These are phyloP conservation scores for Chrysomela aeneicollis DNA, from an alignment of 2,888 invertebrate species.

Conservation along the genomic window DNA sequence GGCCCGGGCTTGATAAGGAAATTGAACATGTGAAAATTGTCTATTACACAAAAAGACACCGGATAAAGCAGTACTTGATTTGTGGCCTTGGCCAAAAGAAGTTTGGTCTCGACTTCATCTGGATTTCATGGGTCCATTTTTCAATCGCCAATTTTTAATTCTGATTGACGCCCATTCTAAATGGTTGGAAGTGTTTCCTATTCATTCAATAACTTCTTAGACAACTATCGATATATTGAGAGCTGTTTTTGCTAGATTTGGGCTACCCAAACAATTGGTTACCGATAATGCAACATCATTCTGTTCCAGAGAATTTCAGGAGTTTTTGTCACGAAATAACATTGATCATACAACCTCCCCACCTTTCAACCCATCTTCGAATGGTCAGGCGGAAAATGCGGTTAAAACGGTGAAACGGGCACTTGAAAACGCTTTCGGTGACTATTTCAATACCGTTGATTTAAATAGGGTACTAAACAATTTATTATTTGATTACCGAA, in stretches of 20 bases:
- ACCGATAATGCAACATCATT: constrained; percentile 40
- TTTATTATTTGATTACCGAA: too few relatives aligned
- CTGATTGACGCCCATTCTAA: constrained; percentile 40
- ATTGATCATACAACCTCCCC: constrained; percentile 42
- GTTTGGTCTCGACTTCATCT: too few relatives aligned
- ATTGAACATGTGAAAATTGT: constrained; percentile 39
- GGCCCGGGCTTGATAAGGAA: too few relatives aligned
- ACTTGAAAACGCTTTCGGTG: too few relatives aligned
- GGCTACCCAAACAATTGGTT: constrained; percentile 37
- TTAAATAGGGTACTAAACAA: too few relatives aligned
- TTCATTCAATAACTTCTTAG: too few relatives aligned
- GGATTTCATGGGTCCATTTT: constrained; percentile 39
- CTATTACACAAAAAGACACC: too few relatives aligned
- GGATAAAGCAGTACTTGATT: constrained; percentile 24
- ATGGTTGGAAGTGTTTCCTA: constrained; percentile 40
- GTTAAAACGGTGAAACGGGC: too few relatives aligned
- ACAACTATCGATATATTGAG: too few relatives aligned
- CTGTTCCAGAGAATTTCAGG: constrained; percentile 38
- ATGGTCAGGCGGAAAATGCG: too few relatives aligned
- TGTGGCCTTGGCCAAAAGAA: constrained; percentile 19
- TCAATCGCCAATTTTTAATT: constrained; percentile 31
- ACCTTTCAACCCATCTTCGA: constrained; percentile 37
- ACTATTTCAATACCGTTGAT: too few relatives aligned
- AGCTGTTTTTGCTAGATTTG: constrained; percentile 36
- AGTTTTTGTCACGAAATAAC: constrained; percentile 38